Evolutionary conservation across 2,888 invertebrate species (phyloP).

Genomic region (Drosophila sordidula): DNA sequence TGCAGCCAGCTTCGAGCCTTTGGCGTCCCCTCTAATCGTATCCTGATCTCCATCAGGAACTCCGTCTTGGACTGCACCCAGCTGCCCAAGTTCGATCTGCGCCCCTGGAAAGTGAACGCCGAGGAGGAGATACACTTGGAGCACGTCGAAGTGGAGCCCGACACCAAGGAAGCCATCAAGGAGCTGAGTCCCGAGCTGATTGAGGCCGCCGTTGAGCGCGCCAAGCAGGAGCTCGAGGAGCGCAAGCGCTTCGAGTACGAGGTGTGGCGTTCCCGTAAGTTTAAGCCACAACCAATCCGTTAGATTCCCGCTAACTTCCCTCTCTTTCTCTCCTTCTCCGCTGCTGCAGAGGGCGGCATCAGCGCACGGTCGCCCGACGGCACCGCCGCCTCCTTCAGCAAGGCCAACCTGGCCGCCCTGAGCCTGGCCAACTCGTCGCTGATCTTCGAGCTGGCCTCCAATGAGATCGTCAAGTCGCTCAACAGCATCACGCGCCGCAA

Average conservation of each 20-base stretch:
- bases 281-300: too few species aligned
- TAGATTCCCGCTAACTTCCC: not conserved
- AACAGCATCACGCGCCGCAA: constrained; percentile 87
- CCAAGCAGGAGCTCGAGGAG: constrained; percentile 90
- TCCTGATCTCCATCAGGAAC: constrained; percentile 86
- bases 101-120: constrained; percentile 87
- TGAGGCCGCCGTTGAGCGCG: constrained; percentile 91
- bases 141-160: constrained; percentile 82
- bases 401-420: constrained; percentile 93
- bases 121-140: constrained; percentile 82
- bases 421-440: constrained; percentile 94
- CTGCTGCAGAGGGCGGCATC: constrained; percentile 89
- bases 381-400: constrained; percentile 95
- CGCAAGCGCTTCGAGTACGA: constrained; percentile 92
- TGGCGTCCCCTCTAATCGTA: accelerated
- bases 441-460: constrained; percentile 94
- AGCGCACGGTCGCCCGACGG: constrained; percentile 95
- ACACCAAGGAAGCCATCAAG: constrained; percentile 86
- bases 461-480: constrained; percentile 91
- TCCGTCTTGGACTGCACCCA: constrained; percentile 91
- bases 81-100: constrained; percentile 88
- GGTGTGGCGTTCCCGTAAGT: constrained; percentile 91
- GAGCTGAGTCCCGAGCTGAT: constrained; percentile 90
- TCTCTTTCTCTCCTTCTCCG: constrained; percentile 59
- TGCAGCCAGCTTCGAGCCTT: not conserved